phyloP scores from a whole-genome alignment of 1,140 invertebrate genomes.

The Eulimnadia texana region DNA sequence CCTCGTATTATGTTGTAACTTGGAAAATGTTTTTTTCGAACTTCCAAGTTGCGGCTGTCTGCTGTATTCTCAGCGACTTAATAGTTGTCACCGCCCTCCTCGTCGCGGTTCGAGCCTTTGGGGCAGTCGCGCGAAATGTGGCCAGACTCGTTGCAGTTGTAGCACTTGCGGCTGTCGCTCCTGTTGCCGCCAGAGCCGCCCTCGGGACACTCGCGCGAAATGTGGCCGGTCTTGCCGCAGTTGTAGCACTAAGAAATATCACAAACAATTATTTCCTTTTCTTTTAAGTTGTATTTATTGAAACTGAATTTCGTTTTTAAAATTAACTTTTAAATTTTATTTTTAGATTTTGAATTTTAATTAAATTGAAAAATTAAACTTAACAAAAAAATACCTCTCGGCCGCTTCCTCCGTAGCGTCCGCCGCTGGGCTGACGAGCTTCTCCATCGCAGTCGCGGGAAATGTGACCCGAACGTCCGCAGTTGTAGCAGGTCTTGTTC shows the following conservation, averaged over 20 bases:
- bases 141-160: conserved; percentile 45
- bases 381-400: conserved; percentile 3
- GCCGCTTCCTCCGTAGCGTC: conserved; percentile 7
- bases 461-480: conserved; percentile 76
- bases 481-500: conserved; percentile 67
- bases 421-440: conserved; percentile 15
- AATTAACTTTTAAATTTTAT: not conserved
- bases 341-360: not conserved
- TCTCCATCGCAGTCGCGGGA: conserved; percentile 58
- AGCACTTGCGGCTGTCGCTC: conserved; percentile 29
- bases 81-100: conserved; percentile 4
- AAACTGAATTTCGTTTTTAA: too few relatives aligned
- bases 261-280: too few relatives aligned
- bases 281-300: too few relatives aligned
- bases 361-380: not conserved
- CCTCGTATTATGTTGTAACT: not conserved
- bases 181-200: not conserved
- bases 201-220: conserved; percentile 43
- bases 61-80: not conserved
- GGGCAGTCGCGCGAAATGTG: conserved; percentile 49
- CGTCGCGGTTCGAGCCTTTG: not conserved
- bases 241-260: conserved; percentile 37
- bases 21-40: too few relatives aligned
- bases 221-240: conserved; percentile 46
- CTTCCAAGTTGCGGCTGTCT: not conserved